Evolutionary conservation across 1,140 invertebrate species (phyloP).

Genomic region (Ceratoteleas bidentatus): DNA sequence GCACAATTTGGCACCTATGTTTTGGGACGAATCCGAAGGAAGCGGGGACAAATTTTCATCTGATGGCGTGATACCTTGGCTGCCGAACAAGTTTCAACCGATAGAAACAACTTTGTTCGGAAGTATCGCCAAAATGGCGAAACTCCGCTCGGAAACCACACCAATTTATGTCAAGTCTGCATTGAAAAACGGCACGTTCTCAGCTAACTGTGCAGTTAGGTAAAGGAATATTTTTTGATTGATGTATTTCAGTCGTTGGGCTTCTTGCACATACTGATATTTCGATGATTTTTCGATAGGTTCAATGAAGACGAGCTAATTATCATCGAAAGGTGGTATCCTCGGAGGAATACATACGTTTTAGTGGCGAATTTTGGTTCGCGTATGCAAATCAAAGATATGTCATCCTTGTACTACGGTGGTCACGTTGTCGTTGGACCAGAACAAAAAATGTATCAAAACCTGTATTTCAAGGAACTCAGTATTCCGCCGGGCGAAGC

Average conservation of each 20-base stretch:
- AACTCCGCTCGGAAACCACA: slow-evolving; percentile 83
- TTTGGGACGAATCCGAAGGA: slow-evolving; percentile 78
- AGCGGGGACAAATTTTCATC: slow-evolving; percentile 78
- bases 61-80: slow-evolving; percentile 83
- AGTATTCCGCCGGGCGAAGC: slow-evolving; percentile 84
- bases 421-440: slow-evolving; percentile 86
- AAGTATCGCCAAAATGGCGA: slow-evolving; percentile 82
- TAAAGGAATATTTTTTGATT: slow-evolving; percentile 40
- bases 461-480: slow-evolving; percentile 86
- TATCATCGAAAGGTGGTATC: slow-evolving; percentile 88
- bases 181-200: slow-evolving; percentile 83
- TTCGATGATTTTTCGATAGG: too few species aligned
- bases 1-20: slow-evolving; percentile 86
- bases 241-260: slow-evolving; percentile 65
- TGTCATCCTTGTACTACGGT: slow-evolving; percentile 88
- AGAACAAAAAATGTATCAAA: slow-evolving; percentile 81
- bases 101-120: slow-evolving; percentile 78
- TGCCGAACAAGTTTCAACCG: slow-evolving; percentile 79
- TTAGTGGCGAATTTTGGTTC: slow-evolving; percentile 87
- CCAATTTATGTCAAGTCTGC: slow-evolving; percentile 87
- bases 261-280: too few species aligned
- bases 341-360: slow-evolving; percentile 87
- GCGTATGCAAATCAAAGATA: slow-evolving; percentile 83
- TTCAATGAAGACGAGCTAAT: slow-evolving; percentile 84
- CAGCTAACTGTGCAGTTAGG: slow-evolving; percentile 85